Base-by-base conservation (phyloP, 2,888 invertebrate species). In the Minunthozetes semirufus region DNA sequence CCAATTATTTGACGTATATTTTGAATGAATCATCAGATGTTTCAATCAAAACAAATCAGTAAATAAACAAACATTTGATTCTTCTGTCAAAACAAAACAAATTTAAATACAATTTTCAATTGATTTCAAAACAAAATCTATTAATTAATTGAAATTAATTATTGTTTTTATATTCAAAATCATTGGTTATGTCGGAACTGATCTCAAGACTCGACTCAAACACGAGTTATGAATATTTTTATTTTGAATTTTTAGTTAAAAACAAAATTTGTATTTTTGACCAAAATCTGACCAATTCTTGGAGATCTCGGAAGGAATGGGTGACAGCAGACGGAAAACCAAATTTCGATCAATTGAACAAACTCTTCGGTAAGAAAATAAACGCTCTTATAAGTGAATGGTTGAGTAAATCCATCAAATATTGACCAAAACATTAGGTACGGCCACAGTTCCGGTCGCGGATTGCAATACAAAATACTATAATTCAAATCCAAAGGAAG, bases 381-480 rank as follows among this genome's bases (percentile, higher is more conserved):
- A n/a, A n/a, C n/a, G n/a, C n/a, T n/a, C n/a, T n/a, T n/a, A n/a
- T n/a, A n/a, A n/a, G n/a, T n/a, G n/a, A n/a, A n/a, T n/a, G n/a
- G n/a, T 72, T 63, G 6, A 22, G 27, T 3, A 4, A 33, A 25
- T 25, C 9, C 22, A 72, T 74, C 17, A 11, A 59, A 3, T 33
- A 22, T 50, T 50, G 15, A 50, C 48, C 48, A 6, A 50, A 50
- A 17, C 33, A 33, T 72, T 33, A 78, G 90, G 89, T 56, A 82
- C 87, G 74, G 84, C 87, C 71, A 82, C 84, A 74, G 92, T 92
- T 42, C 91, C 92, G 59, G 89, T 94, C 38, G 91, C 93, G 17
- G 87, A 94, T 82, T 96, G 95, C 82, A 86, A 88, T 75, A 85
- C 86, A 80, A 86, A 88, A 79, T 87, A 88, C 81, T 92, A 86